Evolutionary conservation across 2,113 vertebrate genomes (phyloP).

Genomic region (Sapajus apella): DNA sequence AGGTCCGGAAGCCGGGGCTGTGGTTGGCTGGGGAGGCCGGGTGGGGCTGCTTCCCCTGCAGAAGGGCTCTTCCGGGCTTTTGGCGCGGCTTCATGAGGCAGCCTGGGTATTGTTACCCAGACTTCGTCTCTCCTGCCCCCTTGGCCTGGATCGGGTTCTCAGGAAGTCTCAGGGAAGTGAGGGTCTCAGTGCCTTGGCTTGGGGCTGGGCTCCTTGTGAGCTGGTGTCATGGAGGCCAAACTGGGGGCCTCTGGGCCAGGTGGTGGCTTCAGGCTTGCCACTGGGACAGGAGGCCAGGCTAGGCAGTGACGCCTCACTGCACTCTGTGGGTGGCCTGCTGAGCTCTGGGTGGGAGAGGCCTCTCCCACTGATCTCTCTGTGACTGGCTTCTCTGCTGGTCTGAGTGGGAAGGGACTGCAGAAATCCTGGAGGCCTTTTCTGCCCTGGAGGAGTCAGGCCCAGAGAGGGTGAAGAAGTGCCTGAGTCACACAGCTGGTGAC

Average conservation of each 20-base stretch:
- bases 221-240: neutral
- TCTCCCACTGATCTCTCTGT: neutral
- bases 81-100: neutral
- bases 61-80: slow-evolving; percentile 25
- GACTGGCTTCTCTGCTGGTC: neutral
- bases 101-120: too few species aligned
- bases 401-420: neutral
- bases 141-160: neutral
- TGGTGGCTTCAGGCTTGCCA: neutral
- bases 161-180: neutral
- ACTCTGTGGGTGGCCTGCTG: neutral
- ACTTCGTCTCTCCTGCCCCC: rapidly evolving
- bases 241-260: neutral
- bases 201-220: neutral
- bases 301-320: neutral
- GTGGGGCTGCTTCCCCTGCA: neutral
- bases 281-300: neutral
- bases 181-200: neutral
- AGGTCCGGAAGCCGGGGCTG: neutral
- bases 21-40: neutral
- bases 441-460: neutral
- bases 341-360: neutral
- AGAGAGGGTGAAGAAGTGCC: neutral
- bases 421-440: neutral
- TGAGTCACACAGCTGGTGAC: neutral